These are phyloP conservation scores for Zelleria hepariella DNA, from an alignment of 2,888 invertebrate genomes.

Conservation along the genomic window DNA sequence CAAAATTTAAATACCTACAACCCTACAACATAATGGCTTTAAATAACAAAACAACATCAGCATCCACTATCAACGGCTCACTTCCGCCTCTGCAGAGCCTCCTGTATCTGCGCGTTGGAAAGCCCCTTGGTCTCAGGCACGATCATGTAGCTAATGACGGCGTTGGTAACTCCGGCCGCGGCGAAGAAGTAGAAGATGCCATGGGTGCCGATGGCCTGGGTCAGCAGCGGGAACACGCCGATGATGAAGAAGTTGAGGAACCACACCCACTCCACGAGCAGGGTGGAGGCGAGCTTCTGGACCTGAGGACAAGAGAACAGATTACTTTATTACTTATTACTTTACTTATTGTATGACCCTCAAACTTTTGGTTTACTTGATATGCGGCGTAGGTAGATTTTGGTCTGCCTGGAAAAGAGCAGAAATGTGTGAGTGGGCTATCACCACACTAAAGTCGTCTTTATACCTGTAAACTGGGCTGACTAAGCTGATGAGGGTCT, in stretches of 20 bases:
- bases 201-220: slow-evolving; percentile 34
- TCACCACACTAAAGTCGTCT: too few species aligned
- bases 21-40: too few species aligned
- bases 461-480: too few species aligned
- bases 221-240: slow-evolving; percentile 47
- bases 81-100: slow-evolving; percentile 16
- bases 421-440: neutral
- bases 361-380: too few species aligned
- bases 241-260: slow-evolving; percentile 52
- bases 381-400: too few species aligned
- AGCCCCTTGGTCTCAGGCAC: slow-evolving; percentile 67
- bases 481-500: too few species aligned
- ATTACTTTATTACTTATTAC: too few species aligned
- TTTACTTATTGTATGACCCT: too few species aligned
- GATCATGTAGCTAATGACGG: slow-evolving; percentile 31
- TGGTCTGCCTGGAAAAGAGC: too few species aligned
- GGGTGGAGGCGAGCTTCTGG: slow-evolving; percentile 49
- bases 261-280: slow-evolving; percentile 56
- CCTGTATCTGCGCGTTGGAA: slow-evolving; percentile 47
- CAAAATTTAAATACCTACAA: too few species aligned
- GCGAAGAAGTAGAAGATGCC: slow-evolving; percentile 55
- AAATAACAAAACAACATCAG: neutral
- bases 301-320: slow-evolving; percentile 27
- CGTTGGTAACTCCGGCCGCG: slow-evolving; percentile 28
- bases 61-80: neutral